These are phyloP conservation scores for Pagrus major DNA, from an alignment of 2,113 vertebrate species.

Conservation along the genomic window DNA sequence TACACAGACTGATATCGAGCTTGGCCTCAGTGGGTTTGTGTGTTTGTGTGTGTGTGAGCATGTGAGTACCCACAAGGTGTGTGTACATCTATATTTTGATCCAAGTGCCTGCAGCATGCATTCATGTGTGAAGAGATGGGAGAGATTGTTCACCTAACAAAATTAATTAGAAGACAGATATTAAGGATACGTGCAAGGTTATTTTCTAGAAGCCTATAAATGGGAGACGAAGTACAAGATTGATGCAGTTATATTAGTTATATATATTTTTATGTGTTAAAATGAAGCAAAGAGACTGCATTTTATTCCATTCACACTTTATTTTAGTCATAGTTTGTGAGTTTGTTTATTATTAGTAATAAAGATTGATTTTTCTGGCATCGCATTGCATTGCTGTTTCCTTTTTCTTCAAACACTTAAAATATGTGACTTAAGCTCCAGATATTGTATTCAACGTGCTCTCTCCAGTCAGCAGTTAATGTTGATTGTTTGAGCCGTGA, in stretches of 20 bases:
- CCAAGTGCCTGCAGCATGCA: slow-evolving; percentile 18
- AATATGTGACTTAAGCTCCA: background rate
- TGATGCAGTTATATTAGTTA: slow-evolving; percentile 33
- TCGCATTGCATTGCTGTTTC: slow-evolving; percentile 12
- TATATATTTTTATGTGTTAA: slow-evolving; percentile 22
- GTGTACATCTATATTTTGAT: slow-evolving; percentile 39
- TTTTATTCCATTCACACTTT: slow-evolving; percentile 3
- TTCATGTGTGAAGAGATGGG: slow-evolving; percentile 29
- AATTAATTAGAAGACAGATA: slow-evolving; percentile 35
- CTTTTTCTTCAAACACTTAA: background rate
- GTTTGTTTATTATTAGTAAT: no score
- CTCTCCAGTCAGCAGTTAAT: background rate
- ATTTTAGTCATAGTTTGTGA: slow-evolving; percentile 43
- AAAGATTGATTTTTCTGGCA: slow-evolving; percentile 22
- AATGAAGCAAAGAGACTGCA: slow-evolving; percentile 18
- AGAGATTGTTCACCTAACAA: slow-evolving; percentile 4
- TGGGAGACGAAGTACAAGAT: slow-evolving; percentile 22
- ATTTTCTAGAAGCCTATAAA: slow-evolving; percentile 12
- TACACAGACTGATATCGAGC: slow-evolving; percentile 67
- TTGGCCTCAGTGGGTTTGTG: slow-evolving; percentile 46
- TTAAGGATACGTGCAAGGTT: slow-evolving; percentile 12
- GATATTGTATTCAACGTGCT: background rate
- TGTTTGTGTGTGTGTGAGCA: slow-evolving; percentile 25
- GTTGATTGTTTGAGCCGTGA: background rate
- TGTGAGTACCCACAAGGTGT: slow-evolving; percentile 1